These are phyloP conservation scores for Tauraco erythrolophus DNA, from an alignment of 2,113 vertebrate species.

Conservation along the genomic window DNA sequence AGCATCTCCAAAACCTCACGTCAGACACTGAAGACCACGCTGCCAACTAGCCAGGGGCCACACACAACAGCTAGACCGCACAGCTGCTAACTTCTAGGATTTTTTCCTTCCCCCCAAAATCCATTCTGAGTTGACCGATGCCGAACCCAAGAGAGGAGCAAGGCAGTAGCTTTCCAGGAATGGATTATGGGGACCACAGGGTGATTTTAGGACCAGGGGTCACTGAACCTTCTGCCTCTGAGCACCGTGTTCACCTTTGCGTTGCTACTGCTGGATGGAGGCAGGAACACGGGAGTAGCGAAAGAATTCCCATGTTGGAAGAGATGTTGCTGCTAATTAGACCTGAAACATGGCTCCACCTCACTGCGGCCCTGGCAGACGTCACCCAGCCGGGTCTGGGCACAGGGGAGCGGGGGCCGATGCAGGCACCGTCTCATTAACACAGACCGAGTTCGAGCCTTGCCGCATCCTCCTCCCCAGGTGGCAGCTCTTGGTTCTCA, in stretches of 20 bases:
- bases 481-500: not conserved
- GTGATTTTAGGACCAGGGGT: not conserved
- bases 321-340: not conserved
- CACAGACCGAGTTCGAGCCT: not conserved
- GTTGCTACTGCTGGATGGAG: not conserved
- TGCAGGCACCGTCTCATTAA: not conserved
- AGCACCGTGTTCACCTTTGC: rapidly evolving
- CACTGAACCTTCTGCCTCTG: not conserved
- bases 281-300: rapidly evolving
- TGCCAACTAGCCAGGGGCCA: not conserved
- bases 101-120: not conserved
- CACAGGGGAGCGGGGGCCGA: not conserved
- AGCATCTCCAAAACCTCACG: not conserved
- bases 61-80: not conserved
- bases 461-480: not conserved
- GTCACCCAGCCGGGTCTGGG: not conserved
- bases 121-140: not conserved
- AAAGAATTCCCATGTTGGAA: not conserved
- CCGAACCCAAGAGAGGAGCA: not conserved
- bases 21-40: not conserved
- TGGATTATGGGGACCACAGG: rapidly evolving
- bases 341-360: not conserved
- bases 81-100: rapidly evolving
- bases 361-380: not conserved
- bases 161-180: not conserved